phyloP scores from a whole-genome alignment of 2,888 invertebrate species.

The Cantharis rustica region DNA sequence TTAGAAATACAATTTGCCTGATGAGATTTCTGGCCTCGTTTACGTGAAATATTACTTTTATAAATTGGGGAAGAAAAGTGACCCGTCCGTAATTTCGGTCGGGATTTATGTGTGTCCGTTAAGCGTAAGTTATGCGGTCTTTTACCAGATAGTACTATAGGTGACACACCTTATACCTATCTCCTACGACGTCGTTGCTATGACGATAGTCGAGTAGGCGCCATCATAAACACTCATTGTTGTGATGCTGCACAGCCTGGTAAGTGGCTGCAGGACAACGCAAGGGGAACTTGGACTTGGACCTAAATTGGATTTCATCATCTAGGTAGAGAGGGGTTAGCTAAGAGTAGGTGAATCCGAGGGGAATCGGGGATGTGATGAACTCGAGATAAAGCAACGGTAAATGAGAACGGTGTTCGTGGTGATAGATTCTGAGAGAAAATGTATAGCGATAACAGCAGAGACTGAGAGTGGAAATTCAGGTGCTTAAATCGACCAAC shows the following conservation, averaged over 20 bases:
- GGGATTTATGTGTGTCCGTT: constrained; percentile 29
- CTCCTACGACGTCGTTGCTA: constrained; percentile 54
- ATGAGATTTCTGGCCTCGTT: not conserved
- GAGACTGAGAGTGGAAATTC: constrained; percentile 38
- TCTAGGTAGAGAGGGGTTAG: constrained; percentile 35
- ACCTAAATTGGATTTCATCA: constrained; percentile 55
- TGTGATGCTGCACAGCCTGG: constrained; percentile 54
- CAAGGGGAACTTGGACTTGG: constrained; percentile 41
- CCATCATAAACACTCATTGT: constrained; percentile 60
- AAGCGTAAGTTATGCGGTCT: constrained; percentile 28
- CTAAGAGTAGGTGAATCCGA: constrained; percentile 42
- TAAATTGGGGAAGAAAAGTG: constrained; percentile 1
- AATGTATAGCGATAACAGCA: constrained; percentile 36
- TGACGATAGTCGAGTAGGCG: constrained; percentile 58
- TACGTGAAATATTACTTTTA: not conserved
- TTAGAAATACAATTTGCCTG: not conserved
- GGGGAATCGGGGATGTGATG: constrained; percentile 45
- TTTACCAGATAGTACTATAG: constrained; percentile 35
- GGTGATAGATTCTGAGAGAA: constrained; percentile 46
- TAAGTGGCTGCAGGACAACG: constrained; percentile 40
- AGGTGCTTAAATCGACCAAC: constrained; percentile 43
- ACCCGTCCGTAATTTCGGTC: not conserved
- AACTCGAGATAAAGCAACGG: constrained; percentile 48
- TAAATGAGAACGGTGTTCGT: constrained; percentile 48
- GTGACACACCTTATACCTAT: constrained; percentile 49